Percentiles rank a stretch among this genome's conserved stretches.
Evolutionary conservation across 2,113 vertebrate genomes (phyloP).

Genomic region (Thinocorus orbignyianus): DNA sequence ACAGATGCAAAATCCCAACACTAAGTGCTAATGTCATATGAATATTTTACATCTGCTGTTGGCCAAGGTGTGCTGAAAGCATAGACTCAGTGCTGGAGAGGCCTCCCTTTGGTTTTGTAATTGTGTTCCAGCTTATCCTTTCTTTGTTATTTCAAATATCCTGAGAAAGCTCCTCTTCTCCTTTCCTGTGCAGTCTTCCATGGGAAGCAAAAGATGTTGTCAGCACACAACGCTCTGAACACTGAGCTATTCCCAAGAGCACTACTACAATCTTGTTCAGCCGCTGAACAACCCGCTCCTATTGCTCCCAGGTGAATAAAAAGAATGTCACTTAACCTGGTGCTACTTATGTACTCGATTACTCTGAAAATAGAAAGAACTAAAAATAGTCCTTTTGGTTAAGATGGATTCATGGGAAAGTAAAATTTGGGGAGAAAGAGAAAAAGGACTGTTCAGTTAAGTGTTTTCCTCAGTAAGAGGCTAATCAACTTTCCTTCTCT

Average conservation of each 20-base stretch:
- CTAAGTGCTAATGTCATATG: not conserved
- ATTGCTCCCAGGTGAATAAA: not conserved
- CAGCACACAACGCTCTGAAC: not conserved
- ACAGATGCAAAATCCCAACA: not conserved
- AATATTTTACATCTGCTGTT: not conserved
- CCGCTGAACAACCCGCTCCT: not conserved
- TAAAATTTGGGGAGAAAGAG: not conserved
- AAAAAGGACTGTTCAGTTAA: not conserved
- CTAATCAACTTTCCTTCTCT: not conserved
- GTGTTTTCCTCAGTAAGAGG: not conserved
- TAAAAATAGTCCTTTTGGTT: not conserved
- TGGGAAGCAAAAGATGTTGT: not conserved
- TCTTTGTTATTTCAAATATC: not conserved
- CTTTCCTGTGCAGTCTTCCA: not conserved
- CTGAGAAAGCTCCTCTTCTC: not conserved
- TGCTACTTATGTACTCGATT: not conserved
- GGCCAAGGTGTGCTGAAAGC: not conserved
- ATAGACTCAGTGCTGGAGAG: not conserved
- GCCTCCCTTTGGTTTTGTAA: not conserved
- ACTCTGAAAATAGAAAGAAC: not conserved
- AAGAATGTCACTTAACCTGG: not conserved
- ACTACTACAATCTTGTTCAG: not conserved
- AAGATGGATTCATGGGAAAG: not conserved
- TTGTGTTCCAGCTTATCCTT: not conserved
- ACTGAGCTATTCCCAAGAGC: not conserved